These are phyloP conservation scores for Patella depressa DNA, from an alignment of 2,888 invertebrate species.

Conservation along the genomic window DNA sequence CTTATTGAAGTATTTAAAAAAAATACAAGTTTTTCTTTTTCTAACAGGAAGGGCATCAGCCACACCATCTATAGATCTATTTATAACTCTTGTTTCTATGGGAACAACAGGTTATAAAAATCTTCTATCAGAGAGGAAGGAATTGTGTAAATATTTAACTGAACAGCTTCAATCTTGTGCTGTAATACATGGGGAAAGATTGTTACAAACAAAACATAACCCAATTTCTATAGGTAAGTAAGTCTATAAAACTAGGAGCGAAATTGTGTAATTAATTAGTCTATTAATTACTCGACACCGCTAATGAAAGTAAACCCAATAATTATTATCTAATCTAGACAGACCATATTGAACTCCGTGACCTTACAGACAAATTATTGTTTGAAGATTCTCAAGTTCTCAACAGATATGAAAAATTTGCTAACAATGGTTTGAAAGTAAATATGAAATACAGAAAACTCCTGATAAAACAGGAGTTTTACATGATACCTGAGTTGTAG, in stretches of 20 bases:
- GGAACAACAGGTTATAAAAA: slow-evolving; percentile 79
- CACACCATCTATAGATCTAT: slow-evolving; percentile 81
- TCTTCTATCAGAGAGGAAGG: slow-evolving; percentile 76
- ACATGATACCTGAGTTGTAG: no score
- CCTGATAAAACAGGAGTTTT: no score
- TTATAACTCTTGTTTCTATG: slow-evolving; percentile 82
- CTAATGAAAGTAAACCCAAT: no score
- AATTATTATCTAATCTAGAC: no score
- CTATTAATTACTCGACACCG: no score
- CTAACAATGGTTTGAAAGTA: no score
- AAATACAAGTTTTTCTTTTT: neutral
- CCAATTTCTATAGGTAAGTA: slow-evolving; percentile 80
- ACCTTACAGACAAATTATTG: no score
- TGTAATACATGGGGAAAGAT: slow-evolving; percentile 75
- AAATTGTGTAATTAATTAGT: no score
- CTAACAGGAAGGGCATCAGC: slow-evolving; percentile 80
- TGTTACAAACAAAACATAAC: slow-evolving; percentile 78
- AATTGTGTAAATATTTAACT: slow-evolving; percentile 77
- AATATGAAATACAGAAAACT: no score
- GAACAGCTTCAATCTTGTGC: slow-evolving; percentile 76
- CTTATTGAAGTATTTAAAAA: neutral
- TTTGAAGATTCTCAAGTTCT: no score
- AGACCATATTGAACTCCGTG: no score
- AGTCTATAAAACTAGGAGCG: neutral
- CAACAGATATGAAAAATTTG: no score